These are phyloP conservation scores for Siniperca chuatsi DNA, from an alignment of 2,113 vertebrate species.

Conservation along the genomic window DNA sequence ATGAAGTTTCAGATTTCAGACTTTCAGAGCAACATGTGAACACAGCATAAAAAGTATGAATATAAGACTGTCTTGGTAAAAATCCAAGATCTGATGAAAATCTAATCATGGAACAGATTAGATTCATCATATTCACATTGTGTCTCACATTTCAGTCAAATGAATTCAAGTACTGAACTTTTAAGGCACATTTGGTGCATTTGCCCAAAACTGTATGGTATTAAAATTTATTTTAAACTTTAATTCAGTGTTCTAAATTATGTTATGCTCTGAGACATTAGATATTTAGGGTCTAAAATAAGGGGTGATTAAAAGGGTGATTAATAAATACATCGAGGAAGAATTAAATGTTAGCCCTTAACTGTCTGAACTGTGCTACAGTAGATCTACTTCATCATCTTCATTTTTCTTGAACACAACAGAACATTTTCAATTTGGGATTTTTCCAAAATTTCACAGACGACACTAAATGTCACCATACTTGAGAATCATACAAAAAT, in stretches of 20 bases:
- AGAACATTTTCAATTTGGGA: no score
- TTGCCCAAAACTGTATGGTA: no score
- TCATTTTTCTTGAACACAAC: no score
- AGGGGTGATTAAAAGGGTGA: background rate
- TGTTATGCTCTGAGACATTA: background rate
- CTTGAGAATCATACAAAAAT: no score
- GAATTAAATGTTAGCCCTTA: no score
- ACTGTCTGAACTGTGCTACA: no score
- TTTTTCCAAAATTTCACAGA: no score
- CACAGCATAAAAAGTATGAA: background rate
- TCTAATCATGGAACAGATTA: background rate
- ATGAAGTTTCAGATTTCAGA: background rate
- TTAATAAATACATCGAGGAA: background rate
- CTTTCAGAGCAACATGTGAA: background rate
- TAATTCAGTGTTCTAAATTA: background rate
- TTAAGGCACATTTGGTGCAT: background rate
- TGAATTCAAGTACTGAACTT: background rate
- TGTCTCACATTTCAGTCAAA: background rate
- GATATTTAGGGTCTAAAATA: background rate
- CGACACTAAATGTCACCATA: no score
- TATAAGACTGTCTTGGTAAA: background rate
- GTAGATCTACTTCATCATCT: no score
- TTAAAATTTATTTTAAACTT: no score
- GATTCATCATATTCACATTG: background rate
- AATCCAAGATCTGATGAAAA: background rate